phyloP scores from a whole-genome alignment of 2,797 vertebrate species.

The Odontamblyopus lacepedii region DNA sequence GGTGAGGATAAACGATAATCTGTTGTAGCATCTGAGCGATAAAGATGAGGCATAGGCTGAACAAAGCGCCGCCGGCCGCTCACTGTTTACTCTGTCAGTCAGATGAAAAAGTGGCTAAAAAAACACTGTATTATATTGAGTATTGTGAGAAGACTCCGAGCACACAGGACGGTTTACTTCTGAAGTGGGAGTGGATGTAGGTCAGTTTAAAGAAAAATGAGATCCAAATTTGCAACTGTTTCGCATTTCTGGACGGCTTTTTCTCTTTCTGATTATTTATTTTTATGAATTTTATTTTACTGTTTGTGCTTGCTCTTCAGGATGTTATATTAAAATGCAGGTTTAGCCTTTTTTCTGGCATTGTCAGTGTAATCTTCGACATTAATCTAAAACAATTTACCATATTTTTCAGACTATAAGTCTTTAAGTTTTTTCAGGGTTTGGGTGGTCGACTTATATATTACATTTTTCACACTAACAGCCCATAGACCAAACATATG shows the following conservation, averaged over 20 bases:
- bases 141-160: neutral
- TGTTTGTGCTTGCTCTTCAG: no score
- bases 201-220: neutral
- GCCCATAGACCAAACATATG: no score
- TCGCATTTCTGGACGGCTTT: neutral
- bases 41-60: constrained; percentile 19
- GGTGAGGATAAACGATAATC: constrained; percentile 2
- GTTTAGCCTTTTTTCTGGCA: no score
- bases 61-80: neutral
- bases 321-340: no score
- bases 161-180: neutral
- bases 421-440: no score
- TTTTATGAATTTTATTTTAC: no score
- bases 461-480: no score
- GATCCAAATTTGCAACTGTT: neutral
- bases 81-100: constrained; percentile 11
- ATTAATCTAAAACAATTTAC: no score
- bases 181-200: neutral
- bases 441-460: no score
- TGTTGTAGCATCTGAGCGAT: constrained; percentile 28
- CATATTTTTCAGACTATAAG: no score
- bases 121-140: neutral
- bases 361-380: no score
- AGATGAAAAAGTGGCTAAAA: neutral
- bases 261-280: neutral